phyloP scores from a whole-genome alignment of 23 tunicate genomes.

The Diplosoma virens region DNA sequence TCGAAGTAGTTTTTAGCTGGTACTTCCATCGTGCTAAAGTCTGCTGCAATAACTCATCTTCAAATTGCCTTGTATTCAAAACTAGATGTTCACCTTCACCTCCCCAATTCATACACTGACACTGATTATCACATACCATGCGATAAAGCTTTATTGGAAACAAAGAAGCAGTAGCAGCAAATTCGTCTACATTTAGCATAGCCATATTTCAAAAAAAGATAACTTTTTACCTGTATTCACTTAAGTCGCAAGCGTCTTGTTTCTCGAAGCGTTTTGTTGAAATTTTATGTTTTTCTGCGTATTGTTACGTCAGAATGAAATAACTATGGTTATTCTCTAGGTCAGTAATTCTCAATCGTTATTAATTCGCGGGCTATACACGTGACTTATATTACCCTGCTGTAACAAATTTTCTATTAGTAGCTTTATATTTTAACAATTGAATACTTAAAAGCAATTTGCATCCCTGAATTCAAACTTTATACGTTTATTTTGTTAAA shows the following conservation, averaged over 20 bases:
- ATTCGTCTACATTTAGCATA: constrained; percentile 27
- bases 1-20: constrained; percentile 68
- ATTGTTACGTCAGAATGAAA: constrained; percentile 27
- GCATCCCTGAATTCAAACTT: no score
- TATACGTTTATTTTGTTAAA: no score
- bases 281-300: constrained; percentile 3
- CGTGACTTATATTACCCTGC: no score
- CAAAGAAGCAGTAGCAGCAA: constrained; percentile 45
- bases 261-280: constrained; percentile 23
- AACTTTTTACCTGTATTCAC: neutral
- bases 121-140: constrained; percentile 56
- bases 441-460: no score
- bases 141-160: constrained; percentile 62
- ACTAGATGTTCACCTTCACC: constrained; percentile 59
- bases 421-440: no score
- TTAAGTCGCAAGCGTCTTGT: constrained; percentile 9
- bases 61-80: constrained; percentile 55
- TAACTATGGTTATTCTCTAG: neutral
- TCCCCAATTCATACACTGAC: constrained; percentile 54
- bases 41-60: constrained; percentile 51
- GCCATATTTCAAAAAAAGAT: neutral
- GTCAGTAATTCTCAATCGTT: no score
- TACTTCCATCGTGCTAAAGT: constrained; percentile 61
- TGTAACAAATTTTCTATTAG: no score
- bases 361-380: no score